Evolutionary conservation across 1,140 invertebrate species (phyloP).

Genomic region (Procambarus clarkii): DNA sequence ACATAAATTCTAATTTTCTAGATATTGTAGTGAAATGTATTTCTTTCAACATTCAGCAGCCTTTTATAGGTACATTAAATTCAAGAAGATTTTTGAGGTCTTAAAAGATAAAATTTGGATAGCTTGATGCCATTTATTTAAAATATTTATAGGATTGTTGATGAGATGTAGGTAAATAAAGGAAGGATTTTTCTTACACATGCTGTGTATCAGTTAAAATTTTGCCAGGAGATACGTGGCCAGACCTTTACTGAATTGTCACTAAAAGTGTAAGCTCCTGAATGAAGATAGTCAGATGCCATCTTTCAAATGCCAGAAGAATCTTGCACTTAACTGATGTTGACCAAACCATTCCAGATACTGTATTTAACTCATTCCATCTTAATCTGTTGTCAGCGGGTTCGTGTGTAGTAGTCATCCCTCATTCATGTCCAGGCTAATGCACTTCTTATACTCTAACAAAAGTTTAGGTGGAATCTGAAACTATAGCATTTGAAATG

Average conservation of each 20-base stretch:
- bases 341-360: background rate
- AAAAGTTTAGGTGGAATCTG: background rate
- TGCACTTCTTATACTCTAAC: background rate
- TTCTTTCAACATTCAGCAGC: background rate
- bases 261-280: background rate
- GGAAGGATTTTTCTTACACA: background rate
- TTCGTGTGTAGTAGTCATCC: background rate
- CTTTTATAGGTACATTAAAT: background rate
- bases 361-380: background rate
- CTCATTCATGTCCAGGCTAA: conserved; percentile 7
- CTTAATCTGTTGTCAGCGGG: background rate
- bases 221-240: background rate
- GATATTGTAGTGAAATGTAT: background rate
- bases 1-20: background rate
- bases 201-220: background rate
- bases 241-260: background rate
- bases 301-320: conserved; percentile 1
- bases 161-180: background rate
- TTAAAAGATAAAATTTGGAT: background rate
- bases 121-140: background rate
- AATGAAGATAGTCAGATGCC: background rate
- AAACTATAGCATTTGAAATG: background rate
- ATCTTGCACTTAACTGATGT: background rate
- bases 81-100: background rate
- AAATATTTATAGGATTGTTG: background rate